Percentiles rank a stretch among this genome's conserved stretches.
Evolutionary conservation across 2,113 vertebrate genomes (phyloP).

Genomic region (Halichoerus grypus): DNA sequence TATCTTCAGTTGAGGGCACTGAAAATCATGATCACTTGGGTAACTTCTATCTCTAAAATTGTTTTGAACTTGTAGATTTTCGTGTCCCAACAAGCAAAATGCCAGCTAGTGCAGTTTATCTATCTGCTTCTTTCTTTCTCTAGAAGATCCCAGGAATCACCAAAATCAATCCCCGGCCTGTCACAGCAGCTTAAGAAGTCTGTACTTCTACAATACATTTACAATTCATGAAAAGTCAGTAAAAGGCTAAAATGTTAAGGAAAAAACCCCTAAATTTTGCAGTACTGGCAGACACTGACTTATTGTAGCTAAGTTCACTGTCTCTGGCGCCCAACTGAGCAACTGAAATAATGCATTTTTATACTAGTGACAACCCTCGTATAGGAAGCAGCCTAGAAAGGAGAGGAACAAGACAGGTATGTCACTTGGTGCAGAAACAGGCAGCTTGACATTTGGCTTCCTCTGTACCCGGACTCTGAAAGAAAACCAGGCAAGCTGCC

Average conservation of each 20-base stretch:
- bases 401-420: not conserved
- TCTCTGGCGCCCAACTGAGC: slow-evolving; percentile 23
- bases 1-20: not conserved
- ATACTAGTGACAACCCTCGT: slow-evolving; percentile 13
- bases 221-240: slow-evolving; percentile 36
- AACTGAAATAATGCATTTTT: slow-evolving; percentile 17
- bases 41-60: not conserved
- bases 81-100: not conserved
- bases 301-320: not conserved
- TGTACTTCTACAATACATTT: slow-evolving; percentile 37
- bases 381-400: not conserved
- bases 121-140: not conserved
- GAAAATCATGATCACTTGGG: not conserved
- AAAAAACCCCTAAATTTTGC: not conserved
- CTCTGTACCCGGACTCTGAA: slow-evolving; percentile 48
- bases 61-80: not conserved
- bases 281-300: slow-evolving; percentile 12
- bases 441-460: slow-evolving; percentile 11
- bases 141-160: not conserved
- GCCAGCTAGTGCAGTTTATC: not conserved
- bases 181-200: slow-evolving; percentile 47
- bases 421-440: not conserved
- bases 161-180: not conserved
- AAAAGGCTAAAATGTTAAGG: not conserved
- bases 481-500: slow-evolving; percentile 16